These are phyloP conservation scores for Hypena proboscidalis DNA, from an alignment of 2,888 invertebrate genomes.

Conservation along the genomic window DNA sequence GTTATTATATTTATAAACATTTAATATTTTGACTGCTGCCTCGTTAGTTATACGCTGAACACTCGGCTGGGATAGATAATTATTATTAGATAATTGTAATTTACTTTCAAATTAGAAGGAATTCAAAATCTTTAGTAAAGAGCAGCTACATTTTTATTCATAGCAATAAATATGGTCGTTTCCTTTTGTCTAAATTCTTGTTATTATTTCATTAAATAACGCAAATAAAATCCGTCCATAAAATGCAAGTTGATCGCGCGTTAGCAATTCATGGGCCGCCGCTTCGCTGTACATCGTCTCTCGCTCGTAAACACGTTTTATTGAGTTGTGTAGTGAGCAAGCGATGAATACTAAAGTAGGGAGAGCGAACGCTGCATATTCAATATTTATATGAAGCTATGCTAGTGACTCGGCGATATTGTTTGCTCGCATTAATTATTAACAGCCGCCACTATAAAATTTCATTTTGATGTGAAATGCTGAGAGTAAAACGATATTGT, in stretches of 20 bases:
- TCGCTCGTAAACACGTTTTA: slow-evolving; percentile 73
- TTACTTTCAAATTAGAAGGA: too few species aligned
- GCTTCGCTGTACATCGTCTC: slow-evolving; percentile 64
- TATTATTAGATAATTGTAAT: too few species aligned
- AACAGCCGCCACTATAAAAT: slow-evolving; percentile 2
- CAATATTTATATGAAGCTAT: slow-evolving; percentile 58
- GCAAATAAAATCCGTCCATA: slow-evolving; percentile 40
- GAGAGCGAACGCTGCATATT: slow-evolving; percentile 61
- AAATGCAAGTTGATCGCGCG: slow-evolving; percentile 47
- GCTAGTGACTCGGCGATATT: slow-evolving; percentile 24
- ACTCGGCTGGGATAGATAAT: too few species aligned
- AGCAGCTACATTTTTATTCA: too few species aligned
- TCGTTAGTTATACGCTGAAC: too few species aligned
- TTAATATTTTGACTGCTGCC: too few species aligned
- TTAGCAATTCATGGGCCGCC: slow-evolving; percentile 60
- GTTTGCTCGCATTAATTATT: slow-evolving; percentile 24
- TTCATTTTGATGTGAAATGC: not conserved
- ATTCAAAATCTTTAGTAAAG: too few species aligned
- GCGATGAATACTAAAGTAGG: slow-evolving; percentile 72
- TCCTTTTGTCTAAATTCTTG: too few species aligned
- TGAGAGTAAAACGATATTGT: too few species aligned
- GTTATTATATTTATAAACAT: too few species aligned
- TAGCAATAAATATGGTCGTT: too few species aligned
- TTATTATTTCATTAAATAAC: too few species aligned
- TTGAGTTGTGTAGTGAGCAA: slow-evolving; percentile 66